phyloP scores from a whole-genome alignment of 2,113 vertebrate species.

The Rafetus swinhoei region DNA sequence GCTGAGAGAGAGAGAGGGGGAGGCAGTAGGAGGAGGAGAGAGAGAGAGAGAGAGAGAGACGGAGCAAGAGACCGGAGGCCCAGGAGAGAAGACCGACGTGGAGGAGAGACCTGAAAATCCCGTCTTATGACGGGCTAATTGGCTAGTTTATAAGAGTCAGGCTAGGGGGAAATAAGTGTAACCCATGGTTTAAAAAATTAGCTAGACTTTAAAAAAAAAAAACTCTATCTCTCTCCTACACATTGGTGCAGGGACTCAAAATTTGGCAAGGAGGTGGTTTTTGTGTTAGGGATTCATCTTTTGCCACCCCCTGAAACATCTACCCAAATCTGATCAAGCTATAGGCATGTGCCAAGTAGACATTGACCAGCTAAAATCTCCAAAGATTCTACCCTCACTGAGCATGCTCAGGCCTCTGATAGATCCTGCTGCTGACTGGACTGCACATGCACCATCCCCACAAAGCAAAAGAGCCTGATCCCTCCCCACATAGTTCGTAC shows the following conservation, averaged over 20 bases:
- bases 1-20: too few species aligned
- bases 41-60: too few species aligned
- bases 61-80: too few species aligned
- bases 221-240: not conserved
- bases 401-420: not conserved
- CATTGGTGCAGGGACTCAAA: not conserved
- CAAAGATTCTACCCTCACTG: not conserved
- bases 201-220: too few species aligned
- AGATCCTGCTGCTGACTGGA: not conserved
- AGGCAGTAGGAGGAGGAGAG: too few species aligned
- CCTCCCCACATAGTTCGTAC: too few species aligned
- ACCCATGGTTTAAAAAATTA: too few species aligned
- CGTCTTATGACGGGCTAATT: too few species aligned
- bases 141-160: not conserved
- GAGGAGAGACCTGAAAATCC: too few species aligned
- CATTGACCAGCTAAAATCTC: not conserved
- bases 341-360: accelerated
- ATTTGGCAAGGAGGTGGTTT: not conserved
- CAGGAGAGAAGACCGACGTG: too few species aligned
- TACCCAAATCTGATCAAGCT: not conserved
- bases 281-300: not conserved
- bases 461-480: not conserved
- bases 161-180: not conserved
- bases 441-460: not conserved
- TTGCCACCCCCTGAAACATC: not conserved